Conservation (phyloP, 2,797 vertebrate genomes). For the Arremon aurantiirostris region DNA sequence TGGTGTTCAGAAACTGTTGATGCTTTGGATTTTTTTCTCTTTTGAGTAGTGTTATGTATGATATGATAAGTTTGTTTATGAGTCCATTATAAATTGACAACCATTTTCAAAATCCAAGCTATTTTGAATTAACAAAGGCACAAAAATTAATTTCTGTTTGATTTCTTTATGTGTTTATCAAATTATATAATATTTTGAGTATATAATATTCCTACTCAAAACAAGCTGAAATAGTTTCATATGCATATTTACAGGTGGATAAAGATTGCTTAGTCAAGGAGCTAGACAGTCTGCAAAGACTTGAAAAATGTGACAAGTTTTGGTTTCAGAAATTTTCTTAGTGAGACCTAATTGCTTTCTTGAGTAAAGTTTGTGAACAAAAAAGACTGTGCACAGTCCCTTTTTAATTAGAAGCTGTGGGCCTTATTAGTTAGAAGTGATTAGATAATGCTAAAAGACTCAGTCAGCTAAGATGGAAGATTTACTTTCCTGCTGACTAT, state of each 20-base stretch:
- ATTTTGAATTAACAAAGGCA: background rate
- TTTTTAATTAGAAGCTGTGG: conserved; percentile 48
- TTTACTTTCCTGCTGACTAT: background rate
- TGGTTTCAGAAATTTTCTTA: background rate
- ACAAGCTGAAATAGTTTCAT: background rate
- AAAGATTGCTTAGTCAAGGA: background rate
- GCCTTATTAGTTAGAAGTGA: conserved; percentile 17
- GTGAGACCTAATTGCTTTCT: background rate
- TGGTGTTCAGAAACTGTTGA: background rate
- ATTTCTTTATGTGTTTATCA: background rate
- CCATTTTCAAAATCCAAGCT: background rate
- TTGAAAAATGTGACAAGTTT: background rate
- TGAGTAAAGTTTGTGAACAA: background rate
- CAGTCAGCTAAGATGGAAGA: background rate
- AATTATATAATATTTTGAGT: background rate
- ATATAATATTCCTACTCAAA: background rate
- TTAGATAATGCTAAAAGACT: background rate
- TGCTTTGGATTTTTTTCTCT: background rate
- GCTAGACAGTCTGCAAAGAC: background rate
- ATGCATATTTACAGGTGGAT: background rate
- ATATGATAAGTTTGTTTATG: background rate
- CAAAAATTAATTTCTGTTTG: background rate
- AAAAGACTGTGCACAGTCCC: background rate
- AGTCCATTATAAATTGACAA: background rate
- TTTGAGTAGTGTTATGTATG: background rate